Evolutionary conservation across 2,113 vertebrate genomes (phyloP), one percentile per base, ranked within the genome.

Genomic region (Callionymus lyra): DNA sequence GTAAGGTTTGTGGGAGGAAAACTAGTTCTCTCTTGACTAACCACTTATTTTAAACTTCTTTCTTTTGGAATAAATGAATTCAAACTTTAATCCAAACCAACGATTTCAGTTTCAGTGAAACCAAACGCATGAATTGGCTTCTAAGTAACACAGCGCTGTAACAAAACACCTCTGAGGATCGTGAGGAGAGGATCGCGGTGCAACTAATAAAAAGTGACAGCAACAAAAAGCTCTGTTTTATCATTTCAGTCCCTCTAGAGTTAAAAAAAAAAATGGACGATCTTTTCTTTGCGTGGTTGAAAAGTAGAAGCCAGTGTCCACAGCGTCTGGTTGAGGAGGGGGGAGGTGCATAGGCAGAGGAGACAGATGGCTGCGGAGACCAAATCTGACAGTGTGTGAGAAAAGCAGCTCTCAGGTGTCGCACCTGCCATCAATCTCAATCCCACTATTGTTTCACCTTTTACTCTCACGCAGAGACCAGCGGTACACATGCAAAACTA

Each of bases 371-470:
- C 65, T 62, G 47, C 33, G 56, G 62, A 74, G 63, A 81, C 70
- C 12, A 38, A 59, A 65, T 58, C 70, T 70, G 80, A 77, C 78
- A 74, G 70, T 47, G 61, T 73, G 69, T 75, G 76, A 72, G 73
- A 74, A 72, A 67, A 72, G 59, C 69, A 55, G 68, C 75, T 79
- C 73, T 73, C 67, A 74, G 77, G 71, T 80, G 66, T 65, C 70
- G 66, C 63, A 71, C 69, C 75, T 65, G 65, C 77, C 72, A 85
- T 80, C 70, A 70, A 71, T 85, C 80, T 79, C 72, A 68, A 63
- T 77, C 68, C 50, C 74, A 71, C 32, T 41, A 8, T 65, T 67
- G 59, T 46, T 67, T 58, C 53, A 51, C 50, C 52, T 61, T 62
- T 71, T 64, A 60, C 54, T 49, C 59, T 46, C 51, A 31, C 38